phyloP scores from a whole-genome alignment of 2,797 vertebrate species.

The Pseudochirops cupreus region DNA sequence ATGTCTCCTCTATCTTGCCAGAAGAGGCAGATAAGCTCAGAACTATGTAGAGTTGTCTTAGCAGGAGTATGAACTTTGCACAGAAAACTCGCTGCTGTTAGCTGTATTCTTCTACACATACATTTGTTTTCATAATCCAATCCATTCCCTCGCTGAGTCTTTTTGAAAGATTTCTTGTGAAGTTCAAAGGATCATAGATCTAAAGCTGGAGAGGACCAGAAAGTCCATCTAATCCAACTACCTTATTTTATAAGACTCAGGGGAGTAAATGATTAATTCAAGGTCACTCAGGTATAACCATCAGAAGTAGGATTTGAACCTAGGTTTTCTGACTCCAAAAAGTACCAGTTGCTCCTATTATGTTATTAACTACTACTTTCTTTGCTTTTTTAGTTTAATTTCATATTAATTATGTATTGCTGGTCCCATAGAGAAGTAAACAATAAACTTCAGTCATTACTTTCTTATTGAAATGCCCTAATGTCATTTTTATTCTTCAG shows the following conservation, averaged over 20 bases:
- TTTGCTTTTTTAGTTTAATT: neutral
- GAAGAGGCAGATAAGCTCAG: neutral
- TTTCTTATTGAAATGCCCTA: fast-evolving
- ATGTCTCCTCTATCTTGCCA: neutral
- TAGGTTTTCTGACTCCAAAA: neutral
- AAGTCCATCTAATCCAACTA: neutral
- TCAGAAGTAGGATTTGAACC: neutral
- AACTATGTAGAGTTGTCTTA: neutral
- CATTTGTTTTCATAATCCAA: neutral
- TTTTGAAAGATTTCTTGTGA: neutral
- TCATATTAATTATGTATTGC: neutral
- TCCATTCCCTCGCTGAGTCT: neutral
- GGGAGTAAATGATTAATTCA: neutral
- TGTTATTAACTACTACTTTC: neutral
- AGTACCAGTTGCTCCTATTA: neutral
- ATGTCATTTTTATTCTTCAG: fast-evolving
- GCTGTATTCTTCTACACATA: neutral
- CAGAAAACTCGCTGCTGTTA: neutral
- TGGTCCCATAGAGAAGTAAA: neutral
- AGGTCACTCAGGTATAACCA: neutral
- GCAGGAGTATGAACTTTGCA: neutral
- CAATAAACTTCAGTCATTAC: neutral
- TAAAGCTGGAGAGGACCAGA: neutral
- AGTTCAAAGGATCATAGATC: neutral
- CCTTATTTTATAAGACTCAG: neutral